Base-by-base conservation (phyloP, 2,113 vertebrate species). In the Crotalus horridus region DNA sequence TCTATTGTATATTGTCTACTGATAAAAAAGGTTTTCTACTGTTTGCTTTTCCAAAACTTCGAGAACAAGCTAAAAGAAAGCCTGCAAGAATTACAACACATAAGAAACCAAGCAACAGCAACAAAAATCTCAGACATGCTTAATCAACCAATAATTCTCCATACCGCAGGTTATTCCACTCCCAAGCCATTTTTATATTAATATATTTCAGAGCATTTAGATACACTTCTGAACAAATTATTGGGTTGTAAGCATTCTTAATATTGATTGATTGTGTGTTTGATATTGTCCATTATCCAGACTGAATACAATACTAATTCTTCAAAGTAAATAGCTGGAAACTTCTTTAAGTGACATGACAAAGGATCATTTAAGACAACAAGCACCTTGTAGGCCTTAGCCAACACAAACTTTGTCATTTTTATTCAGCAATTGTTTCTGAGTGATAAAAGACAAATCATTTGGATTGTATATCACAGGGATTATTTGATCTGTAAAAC, bases 401-500 rank as follows among this genome's bases (percentile, higher is more conserved):
- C 17, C 85, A 89, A 81, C 29, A 74, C 1, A 24, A 87, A 29
- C 24, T 24, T 51, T 85, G 20, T 15, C 17, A n/a, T 55, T 21
- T 64, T 11, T 69, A 54, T 69, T 88, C 69, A 21, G 91, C 92
- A 91, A 39, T 39, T 81, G 74, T 95, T 95, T 48, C 39, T 88
- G 91, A 90, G 24, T 94, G 92, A 95, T 95, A 46, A 94, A 21
- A 81, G 33, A 39, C 33, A 94, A 89, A 95, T 92, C 64, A 94
- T 92, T 95, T 90, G 94, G 93, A 91, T 90, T 94, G 74, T 85
- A 93, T 94, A 20, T 93, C 85, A 91, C 53, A 93, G 92, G 89
- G 95, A 95, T 93, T 69, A 1, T 88, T 94, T 94, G 93, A 94
- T 51, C 92, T 95, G 91, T 81, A 89, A 20, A 96, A 94, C 91